phyloP scores from a whole-genome alignment of 2,888 invertebrate species.

The Zygaena filipendulae region DNA sequence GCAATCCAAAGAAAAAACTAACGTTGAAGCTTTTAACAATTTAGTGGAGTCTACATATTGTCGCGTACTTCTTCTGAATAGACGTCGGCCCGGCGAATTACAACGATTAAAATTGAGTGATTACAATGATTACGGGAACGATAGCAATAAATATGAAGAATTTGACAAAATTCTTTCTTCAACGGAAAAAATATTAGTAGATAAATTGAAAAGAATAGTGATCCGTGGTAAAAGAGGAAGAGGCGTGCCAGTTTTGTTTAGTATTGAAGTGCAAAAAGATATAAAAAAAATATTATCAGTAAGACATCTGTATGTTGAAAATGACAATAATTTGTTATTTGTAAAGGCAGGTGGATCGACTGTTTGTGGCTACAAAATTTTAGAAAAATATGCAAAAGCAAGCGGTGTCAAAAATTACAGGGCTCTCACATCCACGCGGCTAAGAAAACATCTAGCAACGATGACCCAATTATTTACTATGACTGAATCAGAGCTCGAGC shows the following conservation, averaged over 20 bases:
- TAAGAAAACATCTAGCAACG: slow-evolving; percentile 18
- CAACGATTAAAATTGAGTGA: slow-evolving; percentile 18
- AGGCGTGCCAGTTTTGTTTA: slow-evolving; percentile 23
- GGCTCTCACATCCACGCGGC: slow-evolving; percentile 14
- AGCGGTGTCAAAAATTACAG: slow-evolving; percentile 14
- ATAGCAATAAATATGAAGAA: slow-evolving; percentile 11
- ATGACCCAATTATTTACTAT: slow-evolving; percentile 15
- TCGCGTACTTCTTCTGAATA: slow-evolving; percentile 19
- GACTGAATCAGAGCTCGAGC: slow-evolving; percentile 13
- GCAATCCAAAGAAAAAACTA: slow-evolving; percentile 13
- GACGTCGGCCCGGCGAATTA: slow-evolving; percentile 19
- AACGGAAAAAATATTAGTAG: slow-evolving; percentile 18
- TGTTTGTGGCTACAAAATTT: slow-evolving; percentile 11
- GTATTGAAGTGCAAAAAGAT: slow-evolving; percentile 17
- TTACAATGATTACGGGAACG: slow-evolving; percentile 15
- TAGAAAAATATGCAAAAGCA: slow-evolving; percentile 16
- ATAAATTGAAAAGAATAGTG: slow-evolving; percentile 16
- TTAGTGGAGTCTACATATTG: slow-evolving; percentile 20
- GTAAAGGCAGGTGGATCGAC: slow-evolving; percentile 9
- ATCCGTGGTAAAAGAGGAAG: slow-evolving; percentile 20
- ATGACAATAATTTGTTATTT: slow-evolving; percentile 15
- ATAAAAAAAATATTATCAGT: slow-evolving; percentile 10
- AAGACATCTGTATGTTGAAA: slow-evolving; percentile 4
- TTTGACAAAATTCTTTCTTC: slow-evolving; percentile 7
- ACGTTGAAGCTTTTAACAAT: slow-evolving; percentile 16